A percentile compares a stretch with the other conserved stretches of the same genome.
Evolutionary conservation across 2,113 vertebrate genomes (phyloP).

Genomic region (Muntiacus muntjak): DNA sequence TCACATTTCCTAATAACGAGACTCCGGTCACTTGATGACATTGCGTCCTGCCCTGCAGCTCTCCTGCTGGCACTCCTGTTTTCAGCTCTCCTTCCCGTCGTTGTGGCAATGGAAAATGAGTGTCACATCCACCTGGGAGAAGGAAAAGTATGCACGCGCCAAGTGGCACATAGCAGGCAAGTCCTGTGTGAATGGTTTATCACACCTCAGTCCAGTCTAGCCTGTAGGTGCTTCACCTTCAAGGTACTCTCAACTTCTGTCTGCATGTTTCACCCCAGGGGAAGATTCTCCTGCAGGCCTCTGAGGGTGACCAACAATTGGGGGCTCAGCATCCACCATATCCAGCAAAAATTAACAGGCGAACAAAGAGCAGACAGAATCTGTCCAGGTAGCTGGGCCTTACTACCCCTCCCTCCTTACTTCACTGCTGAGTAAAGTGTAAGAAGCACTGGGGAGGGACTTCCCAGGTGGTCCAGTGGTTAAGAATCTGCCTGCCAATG

Average conservation of each 20-base stretch:
- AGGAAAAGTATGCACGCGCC: neutral
- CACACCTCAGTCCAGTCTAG: neutral
- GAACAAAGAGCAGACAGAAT: neutral
- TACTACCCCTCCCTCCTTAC: neutral
- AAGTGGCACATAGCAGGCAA: neutral
- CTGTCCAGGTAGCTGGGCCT: rapidly evolving
- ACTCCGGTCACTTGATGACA: too few species aligned
- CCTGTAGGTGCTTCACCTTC: neutral
- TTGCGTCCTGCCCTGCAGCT: neutral
- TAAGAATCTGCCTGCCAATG: neutral
- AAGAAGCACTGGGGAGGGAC: neutral
- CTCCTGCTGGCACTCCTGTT: neutral
- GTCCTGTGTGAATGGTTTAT: neutral
- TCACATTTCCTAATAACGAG: neutral
- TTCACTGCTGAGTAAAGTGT: neutral
- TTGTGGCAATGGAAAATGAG: neutral
- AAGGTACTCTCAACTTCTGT: neutral
- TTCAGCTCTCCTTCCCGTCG: neutral
- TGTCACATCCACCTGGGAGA: neutral
- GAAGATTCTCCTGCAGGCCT: neutral
- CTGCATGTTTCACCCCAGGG: neutral
- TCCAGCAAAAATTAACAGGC: neutral
- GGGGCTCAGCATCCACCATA: neutral
- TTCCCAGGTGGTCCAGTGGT: neutral
- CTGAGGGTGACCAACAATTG: neutral